Base-by-base conservation (phyloP, 2,888 invertebrate species). In the Caenorhabditis auriculariae region DNA sequence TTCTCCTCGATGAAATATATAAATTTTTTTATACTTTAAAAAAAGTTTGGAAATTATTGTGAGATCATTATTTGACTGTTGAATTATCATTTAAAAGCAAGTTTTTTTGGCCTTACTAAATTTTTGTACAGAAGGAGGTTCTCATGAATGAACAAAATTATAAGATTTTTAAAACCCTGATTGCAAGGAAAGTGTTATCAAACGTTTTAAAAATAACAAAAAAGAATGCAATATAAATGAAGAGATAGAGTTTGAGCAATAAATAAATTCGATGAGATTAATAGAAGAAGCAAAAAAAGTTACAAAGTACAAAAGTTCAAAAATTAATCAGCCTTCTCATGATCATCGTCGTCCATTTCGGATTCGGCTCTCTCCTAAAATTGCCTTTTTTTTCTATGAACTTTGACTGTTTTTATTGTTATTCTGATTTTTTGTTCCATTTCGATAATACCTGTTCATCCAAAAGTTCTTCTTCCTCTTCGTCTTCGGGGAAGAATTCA, bases 401-500 rank as follows among this genome's bases (percentile, higher is more conserved):
- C 42, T n/a, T n/a, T n/a, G n/a, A n/a, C n/a, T n/a, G n/a, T n/a
- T n/a, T n/a, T n/a, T n/a, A n/a, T 67, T 65, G 48, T 54, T 54
- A 38, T 69, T 69, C 50, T 66, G 58, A 44, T 69, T 66, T 41
- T 66, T 59, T 12, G 53, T 50, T 17, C 58, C 60, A n/a, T 52
- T 45, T 15, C 28, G 39, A 37, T 32, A 26, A 12, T 26, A 44
- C 61, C 19, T 62, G 61, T 3, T 61, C 65, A 7, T 72, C 70
- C 23, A 54, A n/a, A 23, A 52, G n/a, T 4, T 53, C 66, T 15
- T 72, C 70, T 17, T 73, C 76, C n/a, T 77, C 77, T 32, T 72
- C 73, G n/a, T 70, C 68, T 5, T 76, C 78, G 15, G 74, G 73
- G 50, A 78, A 80, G 50, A 80, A 69, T 44, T 81, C 80, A 21